Percentiles rank a stretch among this genome's conserved stretches.
Conservation (phyloP, 2,113 vertebrate species). For the Chunga burmeisteri region DNA sequence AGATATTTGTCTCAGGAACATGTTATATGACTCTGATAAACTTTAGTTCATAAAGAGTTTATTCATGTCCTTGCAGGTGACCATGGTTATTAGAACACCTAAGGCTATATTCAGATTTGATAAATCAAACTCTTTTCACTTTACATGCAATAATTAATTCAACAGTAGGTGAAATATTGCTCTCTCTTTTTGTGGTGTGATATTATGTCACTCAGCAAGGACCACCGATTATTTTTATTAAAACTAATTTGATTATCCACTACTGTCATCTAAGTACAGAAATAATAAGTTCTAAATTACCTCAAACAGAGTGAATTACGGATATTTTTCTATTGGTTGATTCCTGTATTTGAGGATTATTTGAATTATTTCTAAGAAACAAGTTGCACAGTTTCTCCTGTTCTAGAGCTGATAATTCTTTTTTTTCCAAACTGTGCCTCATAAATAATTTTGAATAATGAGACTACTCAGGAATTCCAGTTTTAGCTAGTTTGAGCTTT, state of each 20-base stretch:
- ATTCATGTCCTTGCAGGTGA: background rate
- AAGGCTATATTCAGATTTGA: constrained; percentile 36
- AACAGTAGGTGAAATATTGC: constrained; percentile 5
- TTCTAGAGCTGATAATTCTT: background rate
- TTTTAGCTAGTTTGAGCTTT: background rate
- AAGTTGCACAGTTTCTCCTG: background rate
- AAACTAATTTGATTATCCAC: constrained; percentile 45
- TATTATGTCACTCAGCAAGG: constrained; percentile 32
- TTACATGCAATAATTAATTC: constrained; percentile 64
- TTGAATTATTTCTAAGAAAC: background rate
- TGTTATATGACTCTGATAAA: background rate
- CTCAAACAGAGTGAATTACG: background rate
- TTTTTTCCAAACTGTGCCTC: background rate
- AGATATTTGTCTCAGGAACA: background rate
- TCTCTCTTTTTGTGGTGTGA: constrained; percentile 6
- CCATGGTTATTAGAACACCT: background rate
- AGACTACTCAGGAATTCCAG: background rate
- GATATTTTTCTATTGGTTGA: background rate
- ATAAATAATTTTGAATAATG: background rate
- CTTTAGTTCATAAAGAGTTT: background rate
- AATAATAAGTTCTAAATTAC: background rate
- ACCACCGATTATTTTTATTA: constrained; percentile 54
- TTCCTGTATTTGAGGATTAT: background rate
- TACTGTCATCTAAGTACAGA: background rate
- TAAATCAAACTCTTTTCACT: constrained; percentile 35